Conservation (phyloP, 35 echinoderm and acorn worm genomes). For the Lytechinus variegatus region DNA sequence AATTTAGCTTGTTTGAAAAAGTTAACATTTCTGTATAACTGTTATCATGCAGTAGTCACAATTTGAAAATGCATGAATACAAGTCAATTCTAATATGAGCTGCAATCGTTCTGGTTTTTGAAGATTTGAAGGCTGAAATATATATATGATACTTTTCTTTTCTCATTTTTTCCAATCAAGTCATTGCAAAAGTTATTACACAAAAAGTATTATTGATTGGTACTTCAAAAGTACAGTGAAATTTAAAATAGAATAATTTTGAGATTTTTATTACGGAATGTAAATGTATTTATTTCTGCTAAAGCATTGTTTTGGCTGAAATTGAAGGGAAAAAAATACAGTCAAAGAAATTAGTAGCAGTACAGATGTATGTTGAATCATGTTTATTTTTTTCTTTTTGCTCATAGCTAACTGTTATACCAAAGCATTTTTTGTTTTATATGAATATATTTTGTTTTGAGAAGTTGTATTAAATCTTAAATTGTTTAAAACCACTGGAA, state of each 20-base stretch:
- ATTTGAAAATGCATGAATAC: too few species aligned
- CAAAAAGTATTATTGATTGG: neutral
- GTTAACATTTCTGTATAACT: too few species aligned
- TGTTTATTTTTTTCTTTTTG: neutral
- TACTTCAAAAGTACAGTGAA: neutral
- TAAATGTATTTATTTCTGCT: neutral
- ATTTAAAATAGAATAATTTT: neutral
- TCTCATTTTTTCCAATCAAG: neutral
- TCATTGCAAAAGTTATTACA: neutral
- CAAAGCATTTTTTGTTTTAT: constrained; percentile 48
- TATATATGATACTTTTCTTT: neutral
- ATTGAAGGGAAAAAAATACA: neutral
- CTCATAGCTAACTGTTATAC: constrained; percentile 13
- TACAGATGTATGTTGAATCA: neutral
- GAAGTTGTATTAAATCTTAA: constrained; percentile 25
- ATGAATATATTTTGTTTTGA: constrained; percentile 43
- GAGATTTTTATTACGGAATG: neutral
- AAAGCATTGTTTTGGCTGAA: neutral
- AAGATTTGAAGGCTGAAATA: too few species aligned
- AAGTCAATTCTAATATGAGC: too few species aligned
- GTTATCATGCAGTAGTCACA: too few species aligned
- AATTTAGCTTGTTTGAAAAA: too few species aligned
- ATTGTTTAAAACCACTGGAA: neutral
- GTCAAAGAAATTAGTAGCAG: neutral
- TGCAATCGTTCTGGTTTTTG: too few species aligned